Conservation (phyloP, 2,797 vertebrate genomes). For the Nannoperca australis region DNA sequence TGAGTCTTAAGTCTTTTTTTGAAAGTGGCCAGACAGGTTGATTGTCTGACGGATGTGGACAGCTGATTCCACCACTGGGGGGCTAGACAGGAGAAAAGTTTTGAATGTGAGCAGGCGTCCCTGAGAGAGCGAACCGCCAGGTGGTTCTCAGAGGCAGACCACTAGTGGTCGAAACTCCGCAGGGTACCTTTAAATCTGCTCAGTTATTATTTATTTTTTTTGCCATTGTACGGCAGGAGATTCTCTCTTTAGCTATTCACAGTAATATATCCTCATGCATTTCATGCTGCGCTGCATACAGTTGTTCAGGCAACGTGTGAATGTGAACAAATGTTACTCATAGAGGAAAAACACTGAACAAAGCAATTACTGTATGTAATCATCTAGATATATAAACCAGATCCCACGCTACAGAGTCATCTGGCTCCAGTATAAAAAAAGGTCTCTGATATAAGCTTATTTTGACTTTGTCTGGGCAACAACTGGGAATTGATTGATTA, state of each 20-base stretch:
- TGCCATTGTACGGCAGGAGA: background rate
- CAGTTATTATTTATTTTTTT: too few relatives aligned
- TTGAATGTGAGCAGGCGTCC: too few relatives aligned
- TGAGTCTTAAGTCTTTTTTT: too few relatives aligned
- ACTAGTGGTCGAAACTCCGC: background rate
- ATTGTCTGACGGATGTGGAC: too few relatives aligned
- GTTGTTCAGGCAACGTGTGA: background rate
- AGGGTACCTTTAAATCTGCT: background rate
- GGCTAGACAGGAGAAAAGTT: too few relatives aligned
- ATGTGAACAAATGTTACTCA: background rate
- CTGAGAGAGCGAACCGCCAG: too few relatives aligned
- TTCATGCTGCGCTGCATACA: background rate
- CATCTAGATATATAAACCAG: background rate
- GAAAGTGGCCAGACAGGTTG: too few relatives aligned
- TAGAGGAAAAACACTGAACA: background rate
- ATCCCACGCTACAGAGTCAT: background rate
- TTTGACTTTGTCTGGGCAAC: slow-evolving; percentile 2
- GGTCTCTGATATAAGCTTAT: background rate
- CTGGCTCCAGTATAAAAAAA: background rate
- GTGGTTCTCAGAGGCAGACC: too few relatives aligned
- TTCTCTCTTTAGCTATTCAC: background rate
- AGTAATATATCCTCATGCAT: background rate
- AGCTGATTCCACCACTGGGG: too few relatives aligned
- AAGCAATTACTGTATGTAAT: slow-evolving; percentile 2
- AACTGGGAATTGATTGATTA: background rate